Evolutionary conservation across 2,888 invertebrate genomes (phyloP), one percentile per base, ranked within the genome.

Genomic region (Pandemis heparana): DNA sequence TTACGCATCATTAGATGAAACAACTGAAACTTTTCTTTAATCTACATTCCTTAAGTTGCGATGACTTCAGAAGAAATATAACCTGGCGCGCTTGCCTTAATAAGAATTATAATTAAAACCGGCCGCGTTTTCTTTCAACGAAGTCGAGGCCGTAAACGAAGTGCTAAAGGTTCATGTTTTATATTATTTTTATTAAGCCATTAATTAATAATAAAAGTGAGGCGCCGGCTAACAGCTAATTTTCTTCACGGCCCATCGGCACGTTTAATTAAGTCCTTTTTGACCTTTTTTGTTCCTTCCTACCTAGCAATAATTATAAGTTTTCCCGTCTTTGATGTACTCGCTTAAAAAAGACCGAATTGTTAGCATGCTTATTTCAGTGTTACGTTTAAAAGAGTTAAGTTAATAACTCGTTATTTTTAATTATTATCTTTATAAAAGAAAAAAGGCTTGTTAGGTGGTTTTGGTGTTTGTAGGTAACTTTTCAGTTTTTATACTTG

Each of bases 161-260:
- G 60, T 56, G 62, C 67, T 60, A 60, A 67, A 68, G 59, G 67
- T 67, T 68, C 53, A 72, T 41, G 65, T 63, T 65, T 70, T 70
- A 70, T 65, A 70, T 74, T 74, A 69, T 74, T 74, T 74, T 74
- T 74, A 74, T 74, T 53, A 74, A 74, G 74, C 65, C 65, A 74
- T 74, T 74, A 74, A 74, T 74, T 74, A 74, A 74, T 70, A 74
- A 74, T 64, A 70, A 74, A 61, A 70, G 56, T 56, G 61, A 68
- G 66, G 66, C 56, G 66, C 66, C 53, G 70, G 74, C 70, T 74
- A 70, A 74, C 70, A 70, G 74, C 74, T 74, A 74, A 74, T 74
- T 74, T 74, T 43, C 74, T 61, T 64, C 65, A 53, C 66, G 68
- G 68, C 65, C 74, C 70, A 74, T 74, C 41, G 70, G 69, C 69